Conservation (phyloP, 2,888 invertebrate genomes). For the Lochmaea crataegi region DNA sequence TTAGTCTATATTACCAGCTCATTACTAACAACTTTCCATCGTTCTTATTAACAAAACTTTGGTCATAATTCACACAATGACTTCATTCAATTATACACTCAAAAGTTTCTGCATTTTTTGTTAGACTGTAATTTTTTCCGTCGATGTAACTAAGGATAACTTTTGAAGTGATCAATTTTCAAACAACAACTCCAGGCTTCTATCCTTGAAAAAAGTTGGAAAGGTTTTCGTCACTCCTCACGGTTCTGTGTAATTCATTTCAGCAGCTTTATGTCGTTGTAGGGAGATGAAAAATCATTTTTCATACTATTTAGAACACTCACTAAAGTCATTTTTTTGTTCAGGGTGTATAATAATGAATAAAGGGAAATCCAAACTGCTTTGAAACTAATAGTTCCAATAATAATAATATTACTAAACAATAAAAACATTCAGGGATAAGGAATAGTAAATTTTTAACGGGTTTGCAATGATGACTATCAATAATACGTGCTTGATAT, state of each 20-base stretch:
- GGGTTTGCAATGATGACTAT: no score
- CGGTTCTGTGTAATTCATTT: conserved; percentile 11
- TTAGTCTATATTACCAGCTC: not conserved
- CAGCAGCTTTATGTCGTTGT: not conserved
- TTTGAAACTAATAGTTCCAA: no score
- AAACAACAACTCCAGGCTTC: conserved; percentile 40
- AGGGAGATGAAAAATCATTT: conserved; percentile 10
- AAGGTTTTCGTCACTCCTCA: conserved; percentile 19
- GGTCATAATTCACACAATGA: conserved; percentile 47
- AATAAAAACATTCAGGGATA: no score
- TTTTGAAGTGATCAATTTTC: conserved; percentile 50
- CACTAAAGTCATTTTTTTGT: not conserved
- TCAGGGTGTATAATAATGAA: not conserved
- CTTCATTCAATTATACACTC: conserved; percentile 47
- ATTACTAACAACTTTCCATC: conserved; percentile 15
- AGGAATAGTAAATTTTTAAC: no score
- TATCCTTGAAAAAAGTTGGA: conserved; percentile 38
- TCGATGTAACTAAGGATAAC: conserved; percentile 48
- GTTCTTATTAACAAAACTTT: conserved; percentile 33
- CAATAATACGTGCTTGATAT: no score
- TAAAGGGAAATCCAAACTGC: not conserved
- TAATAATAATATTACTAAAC: no score
- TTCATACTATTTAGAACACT: conserved; percentile 1
- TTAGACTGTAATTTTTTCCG: conserved; percentile 36
- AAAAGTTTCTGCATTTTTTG: conserved; percentile 41